phyloP scores from a whole-genome alignment of 2,797 vertebrate species.

The Hypotaenidia philippensis region DNA sequence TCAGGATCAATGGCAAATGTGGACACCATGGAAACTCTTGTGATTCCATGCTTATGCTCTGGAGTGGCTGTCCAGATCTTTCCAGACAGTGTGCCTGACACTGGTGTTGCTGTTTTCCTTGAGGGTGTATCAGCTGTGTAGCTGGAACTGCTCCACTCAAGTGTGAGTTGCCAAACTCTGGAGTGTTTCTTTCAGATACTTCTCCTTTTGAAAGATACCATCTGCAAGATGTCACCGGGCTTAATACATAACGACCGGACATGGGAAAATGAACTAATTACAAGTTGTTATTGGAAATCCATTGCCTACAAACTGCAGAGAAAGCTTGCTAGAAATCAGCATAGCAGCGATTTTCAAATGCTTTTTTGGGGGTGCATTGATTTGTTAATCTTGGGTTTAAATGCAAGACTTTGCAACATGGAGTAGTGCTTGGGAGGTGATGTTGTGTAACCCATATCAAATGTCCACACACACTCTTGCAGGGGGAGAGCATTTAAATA shows the following conservation, averaged over 20 bases:
- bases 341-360: conserved; percentile 3
- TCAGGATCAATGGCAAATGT: not conserved
- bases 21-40: not conserved
- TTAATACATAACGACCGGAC: conserved; percentile 42
- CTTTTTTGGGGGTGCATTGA: not conserved
- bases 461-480: not conserved
- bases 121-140: fast-evolving
- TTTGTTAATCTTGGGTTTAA: not conserved
- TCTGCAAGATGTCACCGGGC: conserved; percentile 52
- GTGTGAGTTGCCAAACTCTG: not conserved
- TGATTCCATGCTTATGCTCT: not conserved
- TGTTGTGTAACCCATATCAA: not conserved
- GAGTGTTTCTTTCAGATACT: not conserved
- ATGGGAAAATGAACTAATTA: conserved; percentile 79
- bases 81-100: not conserved
- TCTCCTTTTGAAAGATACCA: conserved; percentile 60
- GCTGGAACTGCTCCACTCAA: fast-evolving
- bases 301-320: conserved; percentile 74
- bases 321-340: conserved; percentile 55
- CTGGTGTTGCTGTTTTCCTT: not conserved
- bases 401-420: not conserved
- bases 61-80: not conserved
- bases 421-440: not conserved
- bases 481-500: conserved; percentile 26
- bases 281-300: conserved; percentile 78